Base-by-base conservation (phyloP, 2,113 vertebrate species). In the Tautogolabrus adspersus region DNA sequence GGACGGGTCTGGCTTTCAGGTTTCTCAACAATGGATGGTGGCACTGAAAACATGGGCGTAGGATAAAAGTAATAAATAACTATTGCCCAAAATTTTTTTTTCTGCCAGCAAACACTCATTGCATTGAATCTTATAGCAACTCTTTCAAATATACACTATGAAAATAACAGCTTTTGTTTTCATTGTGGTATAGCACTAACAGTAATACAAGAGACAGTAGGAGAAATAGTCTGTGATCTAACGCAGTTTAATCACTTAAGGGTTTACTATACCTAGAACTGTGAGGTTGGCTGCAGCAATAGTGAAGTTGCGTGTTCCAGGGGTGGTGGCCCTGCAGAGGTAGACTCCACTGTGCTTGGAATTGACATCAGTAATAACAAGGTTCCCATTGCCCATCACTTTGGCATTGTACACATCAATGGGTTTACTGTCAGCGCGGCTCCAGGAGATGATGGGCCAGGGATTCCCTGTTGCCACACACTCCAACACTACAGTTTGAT, bases 381-480 rank as follows among this genome's bases (percentile, higher is more conserved):
- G 96, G 80, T 99, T 99, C 38, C 98, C 98, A 8, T 93, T 97
- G 9, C 98, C 98, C 54, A 99, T 93, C 6, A 99, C 97, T 23
- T 95, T 96, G 0, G 97, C 96, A 38, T 96, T 97, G 89, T 97
- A 99, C 57, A 98, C 97, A 0, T 99, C 98, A 1, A 99, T 98
- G 84, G 98, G 95, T 88, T 95, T 97, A 61, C 96, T 97, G 93
- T 99, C 98, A 83, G 75, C 94, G 10, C 98, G 96, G 87, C 97
- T 99, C 98, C 98, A 99, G 61, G 98, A 99, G 88, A 99, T 95
- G 82, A 99, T 95, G 38, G 98, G 98, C 69, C 95, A 95, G 51
- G 98, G 98, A 76, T 95, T 96, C 62, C 98, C 98, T 5, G 94
- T 96, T 83, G 98, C 98, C 73, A 97, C 86, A 75, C 98, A 99